Evolutionary conservation across 1,140 invertebrate genomes (phyloP).

Genomic region (Spodoptera litura): DNA sequence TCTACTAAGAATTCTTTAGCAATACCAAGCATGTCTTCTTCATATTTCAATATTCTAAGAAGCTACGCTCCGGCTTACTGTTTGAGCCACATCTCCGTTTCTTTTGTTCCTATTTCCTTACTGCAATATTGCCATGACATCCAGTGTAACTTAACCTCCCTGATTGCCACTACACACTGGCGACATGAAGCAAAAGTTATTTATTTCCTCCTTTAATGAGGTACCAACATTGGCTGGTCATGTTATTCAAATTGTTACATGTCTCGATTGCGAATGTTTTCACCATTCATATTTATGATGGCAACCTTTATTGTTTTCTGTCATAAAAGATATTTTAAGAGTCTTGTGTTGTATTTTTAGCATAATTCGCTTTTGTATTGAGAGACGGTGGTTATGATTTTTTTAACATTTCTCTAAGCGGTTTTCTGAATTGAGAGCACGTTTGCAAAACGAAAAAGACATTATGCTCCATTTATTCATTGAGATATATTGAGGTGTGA

Average conservation of each 20-base stretch:
- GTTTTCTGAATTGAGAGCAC: no score
- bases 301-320: conserved; percentile 46
- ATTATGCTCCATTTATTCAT: no score
- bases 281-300: conserved; percentile 46
- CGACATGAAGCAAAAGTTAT: conserved; percentile 48
- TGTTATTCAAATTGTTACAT: conserved; percentile 50
- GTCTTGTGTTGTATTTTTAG: conserved; percentile 11
- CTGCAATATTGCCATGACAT: conserved; percentile 51
- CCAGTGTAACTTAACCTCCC: conserved; percentile 50
- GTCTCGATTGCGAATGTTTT: conserved; percentile 48
- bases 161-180: conserved; percentile 48
- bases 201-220: conserved; percentile 50
- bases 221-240: conserved; percentile 45
- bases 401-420: neutral
- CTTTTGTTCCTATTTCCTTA: conserved; percentile 51
- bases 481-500: no score
- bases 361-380: conserved; percentile 19
- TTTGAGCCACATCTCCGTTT: conserved; percentile 14
- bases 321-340: conserved; percentile 36
- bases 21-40: neutral
- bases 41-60: conserved; percentile 17
- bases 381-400: no score
- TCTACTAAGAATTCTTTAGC: no score
- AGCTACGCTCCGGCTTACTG: conserved; percentile 29
- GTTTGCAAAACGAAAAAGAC: no score